A percentile compares a stretch with the other conserved stretches of the same genome.
phyloP scores from a whole-genome alignment of 2,888 invertebrate genomes.

The Limnephilus lunatus region DNA sequence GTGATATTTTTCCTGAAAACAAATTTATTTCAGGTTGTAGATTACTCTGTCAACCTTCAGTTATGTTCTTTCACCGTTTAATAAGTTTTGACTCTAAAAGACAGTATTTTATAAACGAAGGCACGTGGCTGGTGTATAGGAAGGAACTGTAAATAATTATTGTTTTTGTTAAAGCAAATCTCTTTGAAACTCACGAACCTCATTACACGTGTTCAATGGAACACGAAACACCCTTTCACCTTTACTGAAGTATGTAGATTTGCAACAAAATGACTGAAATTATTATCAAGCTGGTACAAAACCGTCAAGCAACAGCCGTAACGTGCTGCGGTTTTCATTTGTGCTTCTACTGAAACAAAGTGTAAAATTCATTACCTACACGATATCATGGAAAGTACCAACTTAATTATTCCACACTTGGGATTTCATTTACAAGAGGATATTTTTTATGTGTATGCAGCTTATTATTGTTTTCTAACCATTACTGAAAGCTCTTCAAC shows the following conservation, averaged over 20 bases:
- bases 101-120: not conserved
- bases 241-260: not conserved
- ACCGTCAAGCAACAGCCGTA: not conserved
- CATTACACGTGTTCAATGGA: not conserved
- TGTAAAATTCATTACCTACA: not conserved
- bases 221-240: not conserved
- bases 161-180: not conserved
- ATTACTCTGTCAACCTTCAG: not conserved
- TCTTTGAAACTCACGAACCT: not conserved
- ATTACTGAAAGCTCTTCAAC: too few relatives aligned
- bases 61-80: not conserved
- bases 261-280: not conserved
- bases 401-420: not conserved
- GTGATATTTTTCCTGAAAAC: not conserved
- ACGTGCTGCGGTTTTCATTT: not conserved
- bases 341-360: not conserved
- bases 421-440: not conserved
- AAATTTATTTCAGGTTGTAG: not conserved
- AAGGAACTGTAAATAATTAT: not conserved
- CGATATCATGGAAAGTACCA: not conserved
- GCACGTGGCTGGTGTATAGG: not conserved
- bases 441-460: not conserved
- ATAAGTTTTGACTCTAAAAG: not conserved
- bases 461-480: not conserved
- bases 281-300: not conserved